These are phyloP conservation scores for Natator depressus DNA, from an alignment of 2,113 vertebrate genomes.

Conservation along the genomic window DNA sequence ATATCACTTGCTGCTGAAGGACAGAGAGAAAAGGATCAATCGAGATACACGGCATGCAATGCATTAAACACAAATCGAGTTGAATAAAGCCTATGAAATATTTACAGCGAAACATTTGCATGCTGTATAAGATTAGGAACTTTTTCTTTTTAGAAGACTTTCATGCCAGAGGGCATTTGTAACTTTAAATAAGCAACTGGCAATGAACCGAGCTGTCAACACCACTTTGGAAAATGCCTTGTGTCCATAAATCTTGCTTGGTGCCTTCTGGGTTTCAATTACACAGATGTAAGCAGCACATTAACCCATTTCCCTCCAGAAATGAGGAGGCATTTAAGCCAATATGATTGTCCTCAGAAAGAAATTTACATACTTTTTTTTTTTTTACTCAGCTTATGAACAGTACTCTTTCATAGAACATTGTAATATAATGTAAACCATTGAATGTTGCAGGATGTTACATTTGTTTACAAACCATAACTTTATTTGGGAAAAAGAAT, in stretches of 20 bases:
- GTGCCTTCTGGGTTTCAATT: conserved; percentile 41
- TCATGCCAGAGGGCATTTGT: not conserved
- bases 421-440: not conserved
- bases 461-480: rapidly evolving
- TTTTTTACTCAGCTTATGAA: not conserved
- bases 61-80: not conserved
- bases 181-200: conserved; percentile 30
- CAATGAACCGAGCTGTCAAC: not conserved
- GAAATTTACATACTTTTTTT: not conserved
- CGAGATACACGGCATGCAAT: rapidly evolving
- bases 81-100: not conserved
- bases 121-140: not conserved
- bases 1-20: conserved; percentile 13
- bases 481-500: not conserved
- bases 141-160: not conserved
- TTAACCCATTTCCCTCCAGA: not conserved
- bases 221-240: conserved; percentile 34
- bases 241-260: conserved; percentile 27
- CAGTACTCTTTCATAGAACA: not conserved
- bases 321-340: not conserved
- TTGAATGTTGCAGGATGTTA: not conserved
- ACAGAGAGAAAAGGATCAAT: conserved; percentile 15
- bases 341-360: not conserved
- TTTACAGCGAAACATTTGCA: not conserved
- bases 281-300: not conserved